phyloP scores from a whole-genome alignment of 1,140 invertebrate genomes.

The Mamestra configurata region DNA sequence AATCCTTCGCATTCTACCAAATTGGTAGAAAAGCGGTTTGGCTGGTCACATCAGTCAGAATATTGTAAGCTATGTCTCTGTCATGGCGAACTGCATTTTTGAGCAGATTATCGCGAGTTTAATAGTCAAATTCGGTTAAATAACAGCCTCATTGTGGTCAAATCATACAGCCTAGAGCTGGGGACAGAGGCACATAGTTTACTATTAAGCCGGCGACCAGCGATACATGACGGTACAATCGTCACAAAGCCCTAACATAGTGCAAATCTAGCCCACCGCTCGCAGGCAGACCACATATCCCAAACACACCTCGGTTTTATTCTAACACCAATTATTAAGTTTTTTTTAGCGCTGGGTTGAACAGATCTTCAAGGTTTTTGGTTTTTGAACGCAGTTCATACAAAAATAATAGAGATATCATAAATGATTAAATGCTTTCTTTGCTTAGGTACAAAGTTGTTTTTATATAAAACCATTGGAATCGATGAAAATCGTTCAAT shows the following conservation, averaged over 20 bases:
- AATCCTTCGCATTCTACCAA: slow-evolving; percentile 40
- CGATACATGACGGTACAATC: slow-evolving; percentile 39
- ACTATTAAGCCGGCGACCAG: slow-evolving; percentile 34
- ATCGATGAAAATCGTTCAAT: not conserved
- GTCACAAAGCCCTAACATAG: slow-evolving; percentile 50
- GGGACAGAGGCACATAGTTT: slow-evolving; percentile 15
- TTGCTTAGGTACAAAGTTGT: not conserved
- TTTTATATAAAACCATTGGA: slow-evolving; percentile 2
- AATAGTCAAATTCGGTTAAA: not conserved
- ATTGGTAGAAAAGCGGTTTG: slow-evolving; percentile 44
- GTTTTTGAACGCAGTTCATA: slow-evolving; percentile 29
- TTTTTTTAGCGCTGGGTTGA: slow-evolving; percentile 57
- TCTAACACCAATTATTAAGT: slow-evolving; percentile 76
- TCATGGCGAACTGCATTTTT: not conserved
- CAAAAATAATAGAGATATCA: slow-evolving; percentile 10
- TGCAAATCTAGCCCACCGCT: slow-evolving; percentile 66
- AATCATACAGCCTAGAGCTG: not conserved
- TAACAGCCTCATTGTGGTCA: not conserved
- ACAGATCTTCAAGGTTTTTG: slow-evolving; percentile 57
- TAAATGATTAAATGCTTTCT: not conserved
- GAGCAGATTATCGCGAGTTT: not conserved
- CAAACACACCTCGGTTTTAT: slow-evolving; percentile 77
- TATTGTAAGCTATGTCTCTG: slow-evolving; percentile 31
- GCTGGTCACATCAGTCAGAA: slow-evolving; percentile 30
- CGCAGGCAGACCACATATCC: slow-evolving; percentile 81